Conservation (phyloP, 64 coral and sea anemone genomes). For the Stichodactyla mertensii region DNA sequence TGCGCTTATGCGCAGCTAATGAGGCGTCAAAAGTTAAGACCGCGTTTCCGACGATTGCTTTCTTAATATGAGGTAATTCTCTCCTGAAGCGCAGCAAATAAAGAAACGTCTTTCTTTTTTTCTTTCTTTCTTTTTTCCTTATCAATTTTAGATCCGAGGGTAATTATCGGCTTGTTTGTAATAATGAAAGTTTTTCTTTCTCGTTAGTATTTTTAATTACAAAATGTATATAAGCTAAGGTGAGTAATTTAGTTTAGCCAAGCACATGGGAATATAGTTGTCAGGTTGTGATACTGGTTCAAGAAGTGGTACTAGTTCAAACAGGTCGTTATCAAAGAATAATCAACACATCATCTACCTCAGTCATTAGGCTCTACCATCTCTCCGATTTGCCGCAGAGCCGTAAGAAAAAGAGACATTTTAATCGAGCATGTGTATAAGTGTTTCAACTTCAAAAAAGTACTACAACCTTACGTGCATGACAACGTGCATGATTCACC, state of each 20-base stretch:
- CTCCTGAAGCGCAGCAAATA: background rate
- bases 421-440: background rate
- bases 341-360: background rate
- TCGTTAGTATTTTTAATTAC: background rate
- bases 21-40: background rate
- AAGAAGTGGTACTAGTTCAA: background rate
- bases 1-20: background rate
- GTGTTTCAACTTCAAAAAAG: background rate
- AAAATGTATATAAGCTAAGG: background rate
- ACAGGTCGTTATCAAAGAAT: background rate
- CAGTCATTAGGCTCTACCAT: too few species aligned
- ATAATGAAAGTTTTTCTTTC: background rate
- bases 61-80: background rate
- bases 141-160: background rate
- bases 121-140: background rate
- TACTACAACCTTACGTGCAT: background rate
- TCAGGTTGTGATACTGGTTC: background rate
- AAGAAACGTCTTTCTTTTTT: background rate
- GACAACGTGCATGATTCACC: background rate
- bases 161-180: background rate
- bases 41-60: background rate
- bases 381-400: background rate
- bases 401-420: background rate
- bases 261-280: too few species aligned
- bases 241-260: background rate